Conservation (phyloP, 2,888 invertebrate species). For the Campoplex nolae region DNA sequence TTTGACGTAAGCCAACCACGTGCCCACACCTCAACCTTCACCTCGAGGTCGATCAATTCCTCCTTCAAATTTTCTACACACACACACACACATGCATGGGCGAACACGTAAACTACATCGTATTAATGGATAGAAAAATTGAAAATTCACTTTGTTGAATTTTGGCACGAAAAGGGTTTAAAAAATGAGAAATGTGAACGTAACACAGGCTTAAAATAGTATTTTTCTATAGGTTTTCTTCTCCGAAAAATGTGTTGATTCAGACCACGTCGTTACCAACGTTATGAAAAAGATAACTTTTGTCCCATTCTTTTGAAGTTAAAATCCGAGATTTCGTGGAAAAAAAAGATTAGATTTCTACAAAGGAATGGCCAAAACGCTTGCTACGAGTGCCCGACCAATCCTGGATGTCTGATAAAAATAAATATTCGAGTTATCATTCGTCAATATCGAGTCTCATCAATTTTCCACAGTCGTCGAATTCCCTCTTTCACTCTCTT, state of each 20-base stretch:
- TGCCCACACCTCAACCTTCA: conserved; percentile 75
- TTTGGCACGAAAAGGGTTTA: neutral
- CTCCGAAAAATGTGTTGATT: too few relatives aligned
- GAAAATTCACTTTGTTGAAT: neutral
- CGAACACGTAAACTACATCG: neutral
- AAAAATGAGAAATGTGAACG: too few relatives aligned
- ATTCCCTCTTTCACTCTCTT: conserved; percentile 5
- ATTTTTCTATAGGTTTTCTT: neutral
- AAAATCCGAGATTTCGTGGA: too few relatives aligned
- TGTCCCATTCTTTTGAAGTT: too few relatives aligned
- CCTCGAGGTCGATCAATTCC: conserved; percentile 64
- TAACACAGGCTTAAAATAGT: too few relatives aligned
- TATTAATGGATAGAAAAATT: neutral
- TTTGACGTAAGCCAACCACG: conserved; percentile 83
- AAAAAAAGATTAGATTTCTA: too few relatives aligned
- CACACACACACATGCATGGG: neutral
- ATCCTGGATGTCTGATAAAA: neutral
- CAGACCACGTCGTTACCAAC: too few relatives aligned
- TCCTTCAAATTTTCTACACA: conserved; percentile 32
- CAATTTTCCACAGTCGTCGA: conserved; percentile 46
- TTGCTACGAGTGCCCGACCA: neutral
- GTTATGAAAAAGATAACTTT: too few relatives aligned
- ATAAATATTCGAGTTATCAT: neutral
- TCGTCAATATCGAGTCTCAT: conserved; percentile 26
- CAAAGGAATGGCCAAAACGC: too few relatives aligned